Percentiles rank a stretch among this genome's conserved stretches.
Evolutionary conservation across 2,113 vertebrate species (phyloP).

Genomic region (Speoplatyrhinus poulsoni): DNA sequence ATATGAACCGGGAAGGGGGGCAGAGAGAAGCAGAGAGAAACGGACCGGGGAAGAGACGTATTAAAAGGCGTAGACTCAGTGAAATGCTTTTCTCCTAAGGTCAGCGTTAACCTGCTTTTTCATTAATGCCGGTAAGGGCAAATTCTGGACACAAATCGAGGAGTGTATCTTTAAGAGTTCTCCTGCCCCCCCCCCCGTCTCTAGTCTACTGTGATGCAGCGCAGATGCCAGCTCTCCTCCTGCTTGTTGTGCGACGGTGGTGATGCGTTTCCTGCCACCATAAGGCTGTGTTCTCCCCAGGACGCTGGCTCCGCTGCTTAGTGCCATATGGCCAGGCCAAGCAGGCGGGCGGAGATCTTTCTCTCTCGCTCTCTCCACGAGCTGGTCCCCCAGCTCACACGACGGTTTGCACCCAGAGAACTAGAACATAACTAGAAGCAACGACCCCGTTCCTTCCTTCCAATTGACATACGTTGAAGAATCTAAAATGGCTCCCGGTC

Average conservation of each 20-base stretch:
- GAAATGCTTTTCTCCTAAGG: slow-evolving; percentile 46
- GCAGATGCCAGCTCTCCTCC: slow-evolving; percentile 24
- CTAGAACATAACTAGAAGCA: no score
- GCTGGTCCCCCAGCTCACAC: no score
- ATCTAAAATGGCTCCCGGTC: no score
- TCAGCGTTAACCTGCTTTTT: slow-evolving; percentile 23
- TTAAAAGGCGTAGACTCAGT: slow-evolving; percentile 24
- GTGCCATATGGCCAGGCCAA: slow-evolving; percentile 68
- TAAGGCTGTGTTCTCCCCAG: slow-evolving; percentile 58
- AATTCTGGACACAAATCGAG: no score
- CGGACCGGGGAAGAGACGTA: slow-evolving; percentile 14
- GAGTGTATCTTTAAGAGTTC: not conserved
- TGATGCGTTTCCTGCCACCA: slow-evolving; percentile 70
- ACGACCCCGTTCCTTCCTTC: no score
- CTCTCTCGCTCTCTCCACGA: slow-evolving; percentile 2
- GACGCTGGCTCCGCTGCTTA: slow-evolving; percentile 51
- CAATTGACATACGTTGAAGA: no score
- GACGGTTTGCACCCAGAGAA: no score
- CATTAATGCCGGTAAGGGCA: no score
- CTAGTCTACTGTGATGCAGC: slow-evolving; percentile 12
- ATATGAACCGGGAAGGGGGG: not conserved
- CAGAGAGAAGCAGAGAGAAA: slow-evolving; percentile 17
- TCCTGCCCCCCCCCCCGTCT: not conserved
- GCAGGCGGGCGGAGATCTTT: slow-evolving; percentile 28
- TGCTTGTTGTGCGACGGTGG: slow-evolving; percentile 45